A percentile compares a stretch with the other conserved stretches of the same genome.
phyloP scores from a whole-genome alignment of 2,797 vertebrate species.

The Rhincodon typus region DNA sequence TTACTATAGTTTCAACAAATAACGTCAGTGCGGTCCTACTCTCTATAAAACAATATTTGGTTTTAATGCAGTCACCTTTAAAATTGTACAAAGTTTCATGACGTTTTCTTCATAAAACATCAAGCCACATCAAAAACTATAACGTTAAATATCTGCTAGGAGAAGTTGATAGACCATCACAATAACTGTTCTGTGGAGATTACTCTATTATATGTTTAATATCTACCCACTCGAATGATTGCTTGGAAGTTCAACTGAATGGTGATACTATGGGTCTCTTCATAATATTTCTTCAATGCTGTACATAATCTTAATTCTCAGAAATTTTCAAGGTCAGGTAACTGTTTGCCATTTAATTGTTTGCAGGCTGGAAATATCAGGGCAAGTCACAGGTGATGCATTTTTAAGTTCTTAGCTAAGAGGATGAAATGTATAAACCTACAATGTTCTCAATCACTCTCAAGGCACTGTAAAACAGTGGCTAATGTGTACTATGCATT shows the following conservation, averaged over 20 bases:
- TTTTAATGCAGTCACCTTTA: not conserved
- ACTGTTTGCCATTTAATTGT: not conserved
- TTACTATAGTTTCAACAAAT: not conserved
- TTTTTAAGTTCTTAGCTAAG: not conserved
- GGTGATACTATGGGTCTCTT: not conserved
- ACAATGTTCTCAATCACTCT: not conserved
- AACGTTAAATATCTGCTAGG: not conserved
- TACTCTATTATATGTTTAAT: not conserved
- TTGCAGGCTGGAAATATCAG: not conserved
- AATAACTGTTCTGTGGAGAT: not conserved
- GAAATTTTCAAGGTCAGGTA: not conserved
- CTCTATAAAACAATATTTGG: not conserved
- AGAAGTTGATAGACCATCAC: not conserved
- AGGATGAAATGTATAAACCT: not conserved
- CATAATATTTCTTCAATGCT: not conserved
- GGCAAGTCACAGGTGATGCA: not conserved
- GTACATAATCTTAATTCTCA: not conserved
- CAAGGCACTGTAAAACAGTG: not conserved
- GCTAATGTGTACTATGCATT: not conserved
- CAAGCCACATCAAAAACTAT: not conserved
- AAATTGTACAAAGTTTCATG: not conserved
- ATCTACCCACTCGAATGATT: not conserved
- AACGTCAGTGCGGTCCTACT: no score
- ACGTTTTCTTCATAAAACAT: not conserved
- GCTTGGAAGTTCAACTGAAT: conserved; percentile 7